Base-by-base conservation (phyloP, 2,113 vertebrate species). In the Gavia stellata region DNA sequence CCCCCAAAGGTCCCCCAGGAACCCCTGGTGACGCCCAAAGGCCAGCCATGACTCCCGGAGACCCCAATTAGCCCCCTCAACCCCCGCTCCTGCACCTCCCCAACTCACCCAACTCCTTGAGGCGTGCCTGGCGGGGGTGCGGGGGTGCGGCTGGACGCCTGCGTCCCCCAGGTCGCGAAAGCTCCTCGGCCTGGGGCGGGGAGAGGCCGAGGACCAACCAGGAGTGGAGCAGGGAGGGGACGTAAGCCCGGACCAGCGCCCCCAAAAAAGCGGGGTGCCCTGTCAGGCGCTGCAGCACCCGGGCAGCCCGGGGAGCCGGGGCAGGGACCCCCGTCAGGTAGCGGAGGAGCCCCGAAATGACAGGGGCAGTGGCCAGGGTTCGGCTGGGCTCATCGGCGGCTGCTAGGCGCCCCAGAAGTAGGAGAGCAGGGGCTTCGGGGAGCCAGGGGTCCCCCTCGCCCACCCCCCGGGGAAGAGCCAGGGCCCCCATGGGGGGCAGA, bases 231-330 rank as follows among this genome's bases (percentile, higher is more conserved):
- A 99, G 92, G 0, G 98, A 98, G 2, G 98, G 98, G 0, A 98
- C 97, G 0, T 98, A 98, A 17, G 98, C 98, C 23, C 98, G 97
- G 33, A 99, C 98, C 40, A 99, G 98, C 18, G 99, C 98, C 96
- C 99, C 98, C 15, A 99, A 96, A 88, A 99, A 99, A 86, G 98
- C 98, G 0, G 99, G 99, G 97, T 99, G 99, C 97, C 98, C 99
- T 90, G 98, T 99, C 79, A 99, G 98, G 5, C 99, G 96, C 47
- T 97, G 97, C 17, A 99, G 98, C 97, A 98, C 94, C 12, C 99
- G 98, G 45, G 98, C 97, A 16, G 98, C 99, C 9, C 99, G 98
- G 23, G 98, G 97, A 16, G 98, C 99, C 7, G 99, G 99, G 83
- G 98, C 98, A 1, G 96, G 97, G 26, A 98, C 98, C 50, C 98